Evolutionary conservation across 2,113 vertebrate genomes (phyloP), one percentile per base, ranked within the genome.

Genomic region (Mobula birostris): DNA sequence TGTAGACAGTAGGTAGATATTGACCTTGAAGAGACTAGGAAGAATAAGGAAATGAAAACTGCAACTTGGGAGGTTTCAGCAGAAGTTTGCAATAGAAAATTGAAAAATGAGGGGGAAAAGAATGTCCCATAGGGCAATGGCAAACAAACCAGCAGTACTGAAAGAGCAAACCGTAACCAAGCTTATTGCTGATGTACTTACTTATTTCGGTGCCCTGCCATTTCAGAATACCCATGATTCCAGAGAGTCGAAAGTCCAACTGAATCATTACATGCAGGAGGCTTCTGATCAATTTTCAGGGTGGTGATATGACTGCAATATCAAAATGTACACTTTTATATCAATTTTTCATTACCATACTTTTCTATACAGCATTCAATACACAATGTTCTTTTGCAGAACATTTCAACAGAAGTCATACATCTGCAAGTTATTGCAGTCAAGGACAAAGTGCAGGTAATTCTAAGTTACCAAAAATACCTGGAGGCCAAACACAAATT

Each of bases 201-300:
- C 99, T 99, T 99, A 95, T 99, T 99, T 94, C 98, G 98, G 95
- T 99, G 99, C 29, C 99, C 99, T 19, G 98, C 97, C 98, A 98
- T 98, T 96, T 99, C 99, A 94, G 98, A 97, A 94, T 97, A 98
- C 58, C 99, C 98, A 0, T 99, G 98, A 95, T 95, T 98, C 98
- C 99, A 99, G 48, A 98, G 97, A 21, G 96, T 95, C 14, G 98
- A 97, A 90, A 95, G 58, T 70, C 96, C 97, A 58, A 96, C 95
- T 0, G 96, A 95, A 94, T 98, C 98, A 93, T 97, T 97, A 0
- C 95, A 32, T 29, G 94, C 95, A 56, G 97, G 95, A n/a, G 97
- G 96, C 95, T 99, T 99, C 96, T 98, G 97, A 96, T 99, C 99
- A 96, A 99, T 97, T 97, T 98, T 99, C 94, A 99, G 95, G 2